Conservation (phyloP, 2,888 invertebrate genomes). For the Meiosimyza platycephala region DNA sequence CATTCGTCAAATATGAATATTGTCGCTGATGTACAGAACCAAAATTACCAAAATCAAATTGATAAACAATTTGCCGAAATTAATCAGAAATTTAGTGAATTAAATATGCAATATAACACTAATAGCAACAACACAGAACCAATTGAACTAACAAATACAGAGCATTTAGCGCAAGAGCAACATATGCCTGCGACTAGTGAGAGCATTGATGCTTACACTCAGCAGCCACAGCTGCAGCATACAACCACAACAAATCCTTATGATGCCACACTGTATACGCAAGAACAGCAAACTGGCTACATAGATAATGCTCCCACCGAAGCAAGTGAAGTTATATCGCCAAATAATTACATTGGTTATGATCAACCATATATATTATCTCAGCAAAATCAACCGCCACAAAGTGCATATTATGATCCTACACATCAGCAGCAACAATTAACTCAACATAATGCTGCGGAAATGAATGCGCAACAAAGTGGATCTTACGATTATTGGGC, state of each 20-base stretch:
- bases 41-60: constrained; percentile 53
- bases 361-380: constrained; percentile 33
- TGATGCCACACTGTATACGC: constrained; percentile 32
- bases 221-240: constrained; percentile 35
- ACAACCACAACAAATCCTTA: constrained; percentile 6
- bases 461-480: constrained; percentile 29
- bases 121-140: constrained; percentile 34
- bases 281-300: constrained; percentile 45
- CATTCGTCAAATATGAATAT: constrained; percentile 31
- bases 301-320: constrained; percentile 21
- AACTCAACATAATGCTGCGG: constrained; percentile 37
- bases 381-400: constrained; percentile 39
- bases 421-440: constrained; percentile 34
- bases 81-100: constrained; percentile 64
- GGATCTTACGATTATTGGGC: constrained; percentile 56
- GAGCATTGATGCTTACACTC: constrained; percentile 14
- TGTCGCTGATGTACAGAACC: constrained; percentile 30
- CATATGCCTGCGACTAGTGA: constrained; percentile 27
- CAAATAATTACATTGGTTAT: constrained; percentile 38
- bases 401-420: constrained; percentile 38
- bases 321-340: constrained; percentile 17
- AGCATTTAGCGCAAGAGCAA: constrained; percentile 42
- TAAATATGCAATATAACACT: constrained; percentile 62
- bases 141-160: constrained; percentile 40
- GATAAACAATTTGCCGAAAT: constrained; percentile 65